Base-by-base conservation (phyloP, 1,140 invertebrate genomes). In the Neodiprion virginianus region DNA sequence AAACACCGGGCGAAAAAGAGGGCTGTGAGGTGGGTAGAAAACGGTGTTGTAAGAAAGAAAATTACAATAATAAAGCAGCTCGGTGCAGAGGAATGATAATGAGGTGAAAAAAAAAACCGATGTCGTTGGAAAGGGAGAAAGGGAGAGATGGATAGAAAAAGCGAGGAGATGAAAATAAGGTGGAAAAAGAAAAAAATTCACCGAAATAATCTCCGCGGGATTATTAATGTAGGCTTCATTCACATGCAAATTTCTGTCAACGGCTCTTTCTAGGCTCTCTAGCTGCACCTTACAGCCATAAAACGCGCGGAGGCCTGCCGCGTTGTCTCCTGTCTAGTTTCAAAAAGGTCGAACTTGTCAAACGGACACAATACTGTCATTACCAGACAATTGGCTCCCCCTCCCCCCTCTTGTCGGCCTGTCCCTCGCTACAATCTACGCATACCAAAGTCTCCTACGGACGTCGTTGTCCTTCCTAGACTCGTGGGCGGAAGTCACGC, bases 171-270 rank as follows among this genome's bases (percentile, higher is more conserved):
- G n/a, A 61, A 12, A 61, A 61, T 61, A 61, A 61, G 28, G 28
- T 40, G 28, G 28, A 40, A 40, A 40, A 40, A 40, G 28, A 40
- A 40, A 40, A 40, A 40, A 40, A 21, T 21, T 21, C 28, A 40
- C 28, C 28, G 28, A 81, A 81, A 81, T 79, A 82, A 82, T 82
- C 81, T 79, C 75, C 47, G 67, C 12, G 67, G 72, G 70, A 81
- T 82, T 80, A 82, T 80, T 75, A 66, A 72, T 78, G 76, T 69
- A 75, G 71, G 72, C 68, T 67, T 79, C 73, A 83, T 84, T 84
- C 83, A 80, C 75, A 82, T 84, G 83, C 82, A 81, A 84, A 84
- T 83, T 66, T 78, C 79, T 81, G 81, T 84, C 83, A 83, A 84
- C 82, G 81, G 79, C 80, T 71, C 76, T 71, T 47, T 71, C 67